These are phyloP conservation scores for Exephanes ischioxanthus DNA, from an alignment of 2,888 invertebrate species.

Conservation along the genomic window DNA sequence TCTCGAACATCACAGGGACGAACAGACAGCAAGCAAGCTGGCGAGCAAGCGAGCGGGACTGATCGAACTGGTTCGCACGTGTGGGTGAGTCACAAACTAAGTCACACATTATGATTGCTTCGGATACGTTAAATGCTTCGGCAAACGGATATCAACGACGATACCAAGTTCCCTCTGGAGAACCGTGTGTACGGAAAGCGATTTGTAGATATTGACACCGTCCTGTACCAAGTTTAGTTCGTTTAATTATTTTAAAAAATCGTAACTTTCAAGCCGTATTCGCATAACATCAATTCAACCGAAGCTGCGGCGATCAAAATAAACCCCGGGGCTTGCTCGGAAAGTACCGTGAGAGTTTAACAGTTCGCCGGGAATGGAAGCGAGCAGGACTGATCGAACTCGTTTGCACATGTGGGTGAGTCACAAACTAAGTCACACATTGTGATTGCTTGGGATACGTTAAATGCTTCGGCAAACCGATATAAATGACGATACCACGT, in stretches of 20 bases:
- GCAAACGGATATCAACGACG: slow-evolving; percentile 2
- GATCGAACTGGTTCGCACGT: slow-evolving; percentile 3
- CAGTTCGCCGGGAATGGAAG: neutral
- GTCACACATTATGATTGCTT: slow-evolving; percentile 12
- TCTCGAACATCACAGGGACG: slow-evolving; percentile 10
- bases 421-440: neutral
- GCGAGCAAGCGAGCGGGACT: slow-evolving; percentile 1
- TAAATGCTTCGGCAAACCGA: neutral
- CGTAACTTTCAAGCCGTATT: no score
- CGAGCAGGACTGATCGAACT: neutral
- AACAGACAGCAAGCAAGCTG: neutral
- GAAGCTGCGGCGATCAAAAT: no score
- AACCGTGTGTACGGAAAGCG: no score
- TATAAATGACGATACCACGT: neutral
- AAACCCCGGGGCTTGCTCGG: no score
- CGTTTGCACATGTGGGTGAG: neutral
- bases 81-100: neutral
- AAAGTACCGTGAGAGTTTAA: no score
- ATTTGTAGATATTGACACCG: no score
- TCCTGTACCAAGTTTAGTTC: no score
- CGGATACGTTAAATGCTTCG: neutral
- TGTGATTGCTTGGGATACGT: neutral
- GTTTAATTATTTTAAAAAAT: no score
- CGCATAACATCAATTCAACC: no score
- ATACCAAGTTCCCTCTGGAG: neutral